Evolutionary conservation across 2,888 invertebrate genomes (phyloP).

Genomic region (Diploptera punctata): DNA sequence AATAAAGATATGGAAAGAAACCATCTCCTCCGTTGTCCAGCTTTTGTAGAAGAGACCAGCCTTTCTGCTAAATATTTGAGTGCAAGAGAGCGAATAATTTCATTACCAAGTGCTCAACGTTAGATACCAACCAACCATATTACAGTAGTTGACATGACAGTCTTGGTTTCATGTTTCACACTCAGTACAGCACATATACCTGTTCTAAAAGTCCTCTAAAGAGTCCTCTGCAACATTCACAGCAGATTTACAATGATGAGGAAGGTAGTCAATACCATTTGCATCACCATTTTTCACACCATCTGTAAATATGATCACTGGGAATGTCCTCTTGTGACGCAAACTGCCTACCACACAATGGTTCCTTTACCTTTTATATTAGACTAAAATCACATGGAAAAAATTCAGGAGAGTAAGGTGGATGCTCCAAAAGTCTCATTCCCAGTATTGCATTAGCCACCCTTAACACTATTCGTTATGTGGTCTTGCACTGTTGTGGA

Average conservation of each 20-base stretch:
- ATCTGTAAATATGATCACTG: not conserved
- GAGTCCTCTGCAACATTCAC: not conserved
- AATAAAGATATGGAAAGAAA: no score
- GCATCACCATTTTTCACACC: not conserved
- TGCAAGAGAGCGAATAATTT: no score
- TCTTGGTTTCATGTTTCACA: not conserved
- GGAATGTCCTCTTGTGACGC: not conserved
- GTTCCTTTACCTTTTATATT: slow-evolving; percentile 5
- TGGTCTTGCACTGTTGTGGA: slow-evolving; percentile 8
- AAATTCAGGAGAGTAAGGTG: not conserved
- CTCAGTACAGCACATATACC: not conserved
- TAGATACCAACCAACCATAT: no score
- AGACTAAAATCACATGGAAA: not conserved
- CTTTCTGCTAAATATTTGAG: no score
- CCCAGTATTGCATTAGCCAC: not conserved
- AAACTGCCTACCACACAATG: not conserved
- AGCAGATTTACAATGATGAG: not conserved
- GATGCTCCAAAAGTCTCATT: not conserved
- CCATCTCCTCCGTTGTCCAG: no score
- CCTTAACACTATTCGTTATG: not conserved
- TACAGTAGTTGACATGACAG: no score
- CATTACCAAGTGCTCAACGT: no score
- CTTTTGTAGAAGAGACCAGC: no score
- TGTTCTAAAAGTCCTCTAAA: not conserved
- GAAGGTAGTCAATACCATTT: not conserved